Evolutionary conservation across 2,888 invertebrate genomes (phyloP).

Genomic region (Podabrus alpinus): DNA sequence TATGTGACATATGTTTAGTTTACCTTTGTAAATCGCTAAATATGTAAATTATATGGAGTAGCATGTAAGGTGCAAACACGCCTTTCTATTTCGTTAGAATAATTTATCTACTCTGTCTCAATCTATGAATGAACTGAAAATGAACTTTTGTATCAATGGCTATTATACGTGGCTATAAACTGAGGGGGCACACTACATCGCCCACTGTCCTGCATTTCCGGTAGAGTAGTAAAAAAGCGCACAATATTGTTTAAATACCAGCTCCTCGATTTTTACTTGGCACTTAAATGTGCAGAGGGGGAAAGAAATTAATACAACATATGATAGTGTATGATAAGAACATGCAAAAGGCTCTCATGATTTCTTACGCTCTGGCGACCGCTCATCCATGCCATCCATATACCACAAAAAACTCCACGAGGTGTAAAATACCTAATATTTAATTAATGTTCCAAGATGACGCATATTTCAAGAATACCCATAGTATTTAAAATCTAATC

Average conservation of each 20-base stretch:
- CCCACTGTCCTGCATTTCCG: constrained; percentile 39
- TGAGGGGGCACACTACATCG: constrained; percentile 35
- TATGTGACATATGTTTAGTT: constrained; percentile 23
- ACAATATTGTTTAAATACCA: not conserved
- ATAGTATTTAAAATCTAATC: not conserved
- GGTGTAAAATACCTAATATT: not conserved
- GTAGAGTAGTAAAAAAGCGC: constrained; percentile 14
- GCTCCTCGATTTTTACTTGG: not conserved
- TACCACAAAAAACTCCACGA: not conserved
- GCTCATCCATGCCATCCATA: not conserved
- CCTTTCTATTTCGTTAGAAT: constrained; percentile 42
- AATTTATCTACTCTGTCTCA: constrained; percentile 40
- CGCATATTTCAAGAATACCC: not conserved
- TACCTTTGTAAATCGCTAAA: constrained; percentile 29
- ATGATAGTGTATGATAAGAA: not conserved
- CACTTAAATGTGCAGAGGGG: not conserved
- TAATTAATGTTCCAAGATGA: not conserved
- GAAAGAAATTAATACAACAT: not conserved
- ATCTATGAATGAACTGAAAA: constrained; percentile 39
- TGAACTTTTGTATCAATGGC: constrained; percentile 35
- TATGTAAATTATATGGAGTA: constrained; percentile 41
- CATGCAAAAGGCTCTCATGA: not conserved
- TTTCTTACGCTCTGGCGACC: too few species aligned
- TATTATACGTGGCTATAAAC: constrained; percentile 26
- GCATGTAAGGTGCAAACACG: constrained; percentile 40